Percentiles rank a stretch among this genome's conserved stretches.
phyloP scores from a whole-genome alignment of 2,113 vertebrate genomes.

The Dipodomys stephensi region DNA sequence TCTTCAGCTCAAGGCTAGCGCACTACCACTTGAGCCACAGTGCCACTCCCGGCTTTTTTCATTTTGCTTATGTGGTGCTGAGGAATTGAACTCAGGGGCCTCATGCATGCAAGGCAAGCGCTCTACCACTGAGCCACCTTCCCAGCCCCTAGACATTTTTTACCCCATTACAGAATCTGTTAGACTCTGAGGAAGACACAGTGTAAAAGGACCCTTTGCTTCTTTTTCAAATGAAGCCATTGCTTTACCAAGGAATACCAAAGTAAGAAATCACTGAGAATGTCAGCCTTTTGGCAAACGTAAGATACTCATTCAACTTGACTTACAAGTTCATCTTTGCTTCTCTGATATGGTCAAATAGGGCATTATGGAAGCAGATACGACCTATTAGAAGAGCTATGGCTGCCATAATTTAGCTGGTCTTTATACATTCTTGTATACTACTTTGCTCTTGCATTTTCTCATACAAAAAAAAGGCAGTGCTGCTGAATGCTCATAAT shows the following conservation, averaged over 20 bases:
- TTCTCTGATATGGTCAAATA: neutral
- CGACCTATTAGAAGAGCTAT: neutral
- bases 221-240: slow-evolving; percentile 46
- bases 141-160: neutral
- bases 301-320: slow-evolving; percentile 26
- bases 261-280: slow-evolving; percentile 4
- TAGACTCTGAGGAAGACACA: neutral
- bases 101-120: too few species aligned
- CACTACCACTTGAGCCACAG: too few species aligned
- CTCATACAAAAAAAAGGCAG: neutral
- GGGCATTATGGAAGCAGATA: neutral
- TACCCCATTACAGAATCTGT: neutral
- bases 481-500: slow-evolving; percentile 27
- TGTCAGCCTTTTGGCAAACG: slow-evolving; percentile 3
- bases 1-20: too few species aligned
- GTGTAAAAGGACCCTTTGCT: slow-evolving; percentile 38
- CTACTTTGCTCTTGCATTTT: slow-evolving; percentile 52
- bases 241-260: slow-evolving; percentile 51
- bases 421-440: slow-evolving; percentile 70
- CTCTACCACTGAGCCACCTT: too few species aligned
- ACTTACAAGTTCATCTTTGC: slow-evolving; percentile 45
- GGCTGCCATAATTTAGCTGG: slow-evolving; percentile 50
- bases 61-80: too few species aligned
- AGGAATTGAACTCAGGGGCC: too few species aligned
- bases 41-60: too few species aligned